Percentiles rank a stretch among this genome's conserved stretches.
phyloP scores from a whole-genome alignment of 2,113 vertebrate species.

The Tachuris rubrigastra region DNA sequence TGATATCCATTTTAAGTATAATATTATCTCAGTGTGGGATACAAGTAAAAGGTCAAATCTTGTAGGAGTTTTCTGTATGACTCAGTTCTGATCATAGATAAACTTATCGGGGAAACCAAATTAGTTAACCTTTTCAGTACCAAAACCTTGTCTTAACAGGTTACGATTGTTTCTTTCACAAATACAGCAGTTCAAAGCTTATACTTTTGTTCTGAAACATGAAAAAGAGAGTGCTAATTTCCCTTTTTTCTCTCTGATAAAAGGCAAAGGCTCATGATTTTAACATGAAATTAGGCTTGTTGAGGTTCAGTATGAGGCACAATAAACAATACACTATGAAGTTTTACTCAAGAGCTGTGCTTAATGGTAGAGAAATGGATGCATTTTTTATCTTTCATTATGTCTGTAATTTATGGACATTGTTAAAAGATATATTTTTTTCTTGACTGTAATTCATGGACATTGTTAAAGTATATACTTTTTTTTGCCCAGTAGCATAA shows the following conservation, averaged over 20 bases:
- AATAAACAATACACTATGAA: background rate
- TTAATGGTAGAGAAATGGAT: background rate
- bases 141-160: constrained; percentile 43
- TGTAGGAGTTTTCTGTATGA: constrained; percentile 80
- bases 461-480: background rate
- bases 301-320: background rate
- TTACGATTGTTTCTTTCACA: background rate
- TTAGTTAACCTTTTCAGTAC: constrained; percentile 74
- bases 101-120: constrained; percentile 75
- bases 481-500: background rate
- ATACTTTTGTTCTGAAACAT: constrained; percentile 22
- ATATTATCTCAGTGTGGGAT: constrained; percentile 77
- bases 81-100: constrained; percentile 79
- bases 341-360: background rate
- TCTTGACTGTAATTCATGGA: background rate
- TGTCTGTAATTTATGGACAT: background rate
- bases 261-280: background rate
- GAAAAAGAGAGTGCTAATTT: constrained; percentile 14
- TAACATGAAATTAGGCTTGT: background rate
- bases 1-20: constrained; percentile 74
- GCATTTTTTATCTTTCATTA: background rate
- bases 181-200: constrained; percentile 36
- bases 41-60: constrained; percentile 81
- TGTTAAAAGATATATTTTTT: background rate
- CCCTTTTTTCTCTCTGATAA: background rate